Evolutionary conservation across 2,797 vertebrate species (phyloP), one percentile per base, ranked within the genome.

Genomic region (Triplophysa yarkandensis): DNA sequence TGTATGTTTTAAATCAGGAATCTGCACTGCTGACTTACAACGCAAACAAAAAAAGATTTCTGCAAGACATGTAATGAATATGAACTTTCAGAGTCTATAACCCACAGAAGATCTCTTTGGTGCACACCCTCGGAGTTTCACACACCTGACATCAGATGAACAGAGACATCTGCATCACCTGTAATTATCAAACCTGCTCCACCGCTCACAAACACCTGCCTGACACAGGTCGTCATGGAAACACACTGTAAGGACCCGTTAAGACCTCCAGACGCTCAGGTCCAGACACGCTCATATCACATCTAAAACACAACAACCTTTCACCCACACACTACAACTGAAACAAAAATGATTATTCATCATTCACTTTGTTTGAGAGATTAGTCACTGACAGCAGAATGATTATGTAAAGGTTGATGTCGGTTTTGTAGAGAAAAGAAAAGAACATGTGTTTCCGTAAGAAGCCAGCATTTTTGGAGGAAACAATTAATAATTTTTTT

Each of bases 101-200:
- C 36, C 70, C 46, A n/a, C n/a, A n/a, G n/a, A n/a, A n/a, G n/a
- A n/a, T 64, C 23, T 17, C 25, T 63, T 72, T 46, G 34, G 11
- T 64, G 71, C 80, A 75, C 72, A 68, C 72, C 62, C 76, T 77
- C 60, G 2, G 63, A 13, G 73, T 62, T 75, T 44, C 55, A 36
- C 14, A 64, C 69, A 82, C 63, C 81, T 72, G 75, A 36, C 9
- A 36, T 75, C 75, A 77, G 74, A 27, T 74, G 60, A 70, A 39
- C 44, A 70, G 55, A 72, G 68, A 4, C 52, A 21, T 46, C 44
- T 17, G 50, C 65, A 71, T 78, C 70, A 81, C 65, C 70, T 72
- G 79, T 71, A 68, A 79, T 81, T 81, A 80, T n/a, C 46, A 70
- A 79, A 81, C 81, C 79, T 70, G 81, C 66, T 54, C 64, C 25